These are phyloP conservation scores for Anaspis maculata DNA, from an alignment of 2,888 invertebrate species.

Conservation along the genomic window DNA sequence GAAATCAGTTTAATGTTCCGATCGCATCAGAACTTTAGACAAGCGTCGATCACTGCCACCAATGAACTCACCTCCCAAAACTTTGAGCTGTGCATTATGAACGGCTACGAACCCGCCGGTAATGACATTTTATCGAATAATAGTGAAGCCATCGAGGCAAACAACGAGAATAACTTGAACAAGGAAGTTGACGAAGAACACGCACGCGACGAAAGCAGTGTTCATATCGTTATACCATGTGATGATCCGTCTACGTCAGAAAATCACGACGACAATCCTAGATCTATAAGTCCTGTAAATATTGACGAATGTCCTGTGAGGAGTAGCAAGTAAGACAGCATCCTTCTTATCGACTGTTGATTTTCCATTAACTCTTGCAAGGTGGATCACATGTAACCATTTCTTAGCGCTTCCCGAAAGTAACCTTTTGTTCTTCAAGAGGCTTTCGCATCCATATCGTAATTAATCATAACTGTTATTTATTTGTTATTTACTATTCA, in stretches of 20 bases:
- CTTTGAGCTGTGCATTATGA: slow-evolving; percentile 9
- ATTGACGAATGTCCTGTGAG: slow-evolving; percentile 7
- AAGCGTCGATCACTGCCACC: not conserved
- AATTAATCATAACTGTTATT: too few species aligned
- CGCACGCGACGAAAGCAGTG: slow-evolving; percentile 1
- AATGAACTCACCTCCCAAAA: not conserved
- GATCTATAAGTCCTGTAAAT: too few species aligned
- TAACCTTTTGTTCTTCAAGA: too few species aligned
- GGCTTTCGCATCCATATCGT: too few species aligned
- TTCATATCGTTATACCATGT: slow-evolving; percentile 3
- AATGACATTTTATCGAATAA: slow-evolving; percentile 1
- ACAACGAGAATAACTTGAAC: slow-evolving; percentile 16
- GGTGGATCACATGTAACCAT: too few species aligned
- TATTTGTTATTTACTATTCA: too few species aligned
- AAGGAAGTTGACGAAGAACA: slow-evolving; percentile 12
- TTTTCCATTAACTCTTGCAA: too few species aligned
- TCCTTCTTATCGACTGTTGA: too few species aligned
- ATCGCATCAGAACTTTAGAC: slow-evolving; percentile 4
- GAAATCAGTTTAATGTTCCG: slow-evolving; percentile 33
- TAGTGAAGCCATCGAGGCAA: slow-evolving; percentile 7
- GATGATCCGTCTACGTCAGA: slow-evolving; percentile 8
- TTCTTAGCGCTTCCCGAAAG: too few species aligned
- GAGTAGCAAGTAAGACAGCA: too few species aligned
- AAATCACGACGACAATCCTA: not conserved
- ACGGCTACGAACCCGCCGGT: slow-evolving; percentile 1